Conservation (phyloP, 1,140 invertebrate species). For the Phthorimaea operculella region DNA sequence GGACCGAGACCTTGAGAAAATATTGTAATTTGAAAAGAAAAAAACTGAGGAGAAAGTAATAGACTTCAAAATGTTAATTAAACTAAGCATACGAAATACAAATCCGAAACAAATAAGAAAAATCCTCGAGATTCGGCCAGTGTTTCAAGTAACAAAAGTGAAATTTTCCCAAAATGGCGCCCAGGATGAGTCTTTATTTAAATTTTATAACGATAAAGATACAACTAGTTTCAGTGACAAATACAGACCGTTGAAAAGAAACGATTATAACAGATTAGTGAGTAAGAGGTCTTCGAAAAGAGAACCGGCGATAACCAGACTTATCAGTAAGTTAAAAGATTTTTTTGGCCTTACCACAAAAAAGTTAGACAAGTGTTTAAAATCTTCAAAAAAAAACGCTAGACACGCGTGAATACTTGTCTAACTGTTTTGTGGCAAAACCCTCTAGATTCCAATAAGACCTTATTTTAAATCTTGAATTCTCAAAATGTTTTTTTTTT, state of each 20-base stretch:
- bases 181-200: conserved; percentile 32
- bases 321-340: conserved; percentile 38
- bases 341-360: too few relatives aligned
- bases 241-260: conserved; percentile 25
- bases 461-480: too few relatives aligned
- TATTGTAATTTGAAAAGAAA: neutral
- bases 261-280: conserved; percentile 42
- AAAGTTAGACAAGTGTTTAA: too few relatives aligned
- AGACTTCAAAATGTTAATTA: neutral
- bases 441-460: too few relatives aligned
- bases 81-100: neutral
- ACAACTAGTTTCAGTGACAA: conserved; percentile 1
- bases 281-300: conserved; percentile 33
- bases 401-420: too few relatives aligned
- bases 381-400: too few relatives aligned
- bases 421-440: too few relatives aligned
- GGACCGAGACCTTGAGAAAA: neutral
- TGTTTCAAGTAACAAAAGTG: conserved; percentile 10
- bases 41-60: neutral
- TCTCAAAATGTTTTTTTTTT: too few relatives aligned
- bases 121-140: conserved; percentile 14
- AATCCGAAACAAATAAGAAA: conserved; percentile 6
- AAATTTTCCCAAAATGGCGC: conserved; percentile 25
- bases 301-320: conserved; percentile 41
- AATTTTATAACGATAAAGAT: conserved; percentile 35